Conservation (phyloP, 2,797 vertebrate species). For the Sebastes kiyomatsui region DNA sequence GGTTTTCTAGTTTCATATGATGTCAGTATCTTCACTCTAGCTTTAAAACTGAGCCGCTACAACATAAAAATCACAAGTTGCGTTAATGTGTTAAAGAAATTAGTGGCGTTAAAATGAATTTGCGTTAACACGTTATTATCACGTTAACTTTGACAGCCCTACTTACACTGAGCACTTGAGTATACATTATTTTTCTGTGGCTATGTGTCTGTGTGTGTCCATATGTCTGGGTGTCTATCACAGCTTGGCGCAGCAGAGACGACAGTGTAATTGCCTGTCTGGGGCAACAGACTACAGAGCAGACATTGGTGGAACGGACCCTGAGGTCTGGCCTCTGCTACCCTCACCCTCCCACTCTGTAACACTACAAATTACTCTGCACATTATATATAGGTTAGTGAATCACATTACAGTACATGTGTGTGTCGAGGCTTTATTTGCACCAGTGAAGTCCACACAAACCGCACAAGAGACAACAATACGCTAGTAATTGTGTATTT, state of each 20-base stretch:
- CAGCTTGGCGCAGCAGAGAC: conserved; percentile 12
- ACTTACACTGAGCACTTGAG: background rate
- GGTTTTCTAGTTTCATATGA: too few relatives aligned
- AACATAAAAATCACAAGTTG: too few relatives aligned
- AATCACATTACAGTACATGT: background rate
- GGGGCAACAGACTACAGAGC: conserved; percentile 50
- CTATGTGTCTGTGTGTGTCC: conserved; percentile 13
- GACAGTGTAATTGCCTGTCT: conserved; percentile 71
- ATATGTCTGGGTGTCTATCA: conserved; percentile 33
- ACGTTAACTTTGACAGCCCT: too few relatives aligned
- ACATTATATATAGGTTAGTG: background rate
- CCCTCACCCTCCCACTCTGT: conserved; percentile 2
- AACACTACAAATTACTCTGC: background rate
- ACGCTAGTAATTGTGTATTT: too few relatives aligned
- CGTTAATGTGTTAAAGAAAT: too few relatives aligned
- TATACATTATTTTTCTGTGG: background rate
- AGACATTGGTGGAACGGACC: conserved; percentile 36
- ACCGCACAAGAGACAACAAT: conserved; percentile 10
- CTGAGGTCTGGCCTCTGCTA: conserved; percentile 49
- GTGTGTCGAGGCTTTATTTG: background rate
- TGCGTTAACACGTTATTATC: too few relatives aligned
- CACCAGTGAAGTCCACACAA: conserved; percentile 7
- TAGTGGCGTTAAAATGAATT: too few relatives aligned
- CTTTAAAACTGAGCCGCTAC: too few relatives aligned
- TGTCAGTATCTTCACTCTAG: too few relatives aligned